A percentile compares a stretch with the other conserved stretches of the same genome.
Evolutionary conservation across 2,113 vertebrate genomes (phyloP).

Genomic region (Casuarius casuarius): DNA sequence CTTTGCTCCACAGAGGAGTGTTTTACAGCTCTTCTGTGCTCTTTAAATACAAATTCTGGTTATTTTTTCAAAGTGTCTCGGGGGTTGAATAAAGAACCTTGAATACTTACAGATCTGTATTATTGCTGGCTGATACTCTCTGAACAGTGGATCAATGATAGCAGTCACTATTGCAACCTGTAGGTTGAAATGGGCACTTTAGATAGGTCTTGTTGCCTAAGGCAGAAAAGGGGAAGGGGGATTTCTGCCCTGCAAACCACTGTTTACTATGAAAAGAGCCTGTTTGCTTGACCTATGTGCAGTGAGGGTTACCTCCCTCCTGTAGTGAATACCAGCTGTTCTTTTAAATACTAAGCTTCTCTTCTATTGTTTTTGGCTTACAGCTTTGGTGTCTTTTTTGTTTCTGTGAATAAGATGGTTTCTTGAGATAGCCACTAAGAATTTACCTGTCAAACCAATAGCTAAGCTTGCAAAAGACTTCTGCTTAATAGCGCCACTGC

Average conservation of each 20-base stretch:
- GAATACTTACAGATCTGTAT: not conserved
- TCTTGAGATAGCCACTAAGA: not conserved
- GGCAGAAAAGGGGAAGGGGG: not conserved
- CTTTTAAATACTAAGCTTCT: not conserved
- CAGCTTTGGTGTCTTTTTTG: not conserved
- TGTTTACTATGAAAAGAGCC: not conserved
- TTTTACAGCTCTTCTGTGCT: not conserved
- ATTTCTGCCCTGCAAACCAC: not conserved
- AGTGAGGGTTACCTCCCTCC: not conserved
- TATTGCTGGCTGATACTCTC: not conserved
- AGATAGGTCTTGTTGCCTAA: not conserved
- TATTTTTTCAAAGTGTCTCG: not conserved
- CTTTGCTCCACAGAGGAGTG: not conserved
- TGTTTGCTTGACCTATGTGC: not conserved
- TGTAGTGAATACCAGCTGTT: rapidly evolving
- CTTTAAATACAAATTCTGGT: not conserved
- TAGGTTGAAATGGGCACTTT: not conserved
- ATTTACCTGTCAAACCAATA: not conserved
- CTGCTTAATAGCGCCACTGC: not conserved
- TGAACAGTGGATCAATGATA: not conserved
- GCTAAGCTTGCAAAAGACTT: not conserved
- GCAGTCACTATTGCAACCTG: not conserved
- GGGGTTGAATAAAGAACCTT: not conserved
- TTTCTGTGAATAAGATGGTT: not conserved
- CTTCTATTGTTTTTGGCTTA: not conserved